Conservation (phyloP, 2,113 vertebrate genomes). For the Channa maculata region DNA sequence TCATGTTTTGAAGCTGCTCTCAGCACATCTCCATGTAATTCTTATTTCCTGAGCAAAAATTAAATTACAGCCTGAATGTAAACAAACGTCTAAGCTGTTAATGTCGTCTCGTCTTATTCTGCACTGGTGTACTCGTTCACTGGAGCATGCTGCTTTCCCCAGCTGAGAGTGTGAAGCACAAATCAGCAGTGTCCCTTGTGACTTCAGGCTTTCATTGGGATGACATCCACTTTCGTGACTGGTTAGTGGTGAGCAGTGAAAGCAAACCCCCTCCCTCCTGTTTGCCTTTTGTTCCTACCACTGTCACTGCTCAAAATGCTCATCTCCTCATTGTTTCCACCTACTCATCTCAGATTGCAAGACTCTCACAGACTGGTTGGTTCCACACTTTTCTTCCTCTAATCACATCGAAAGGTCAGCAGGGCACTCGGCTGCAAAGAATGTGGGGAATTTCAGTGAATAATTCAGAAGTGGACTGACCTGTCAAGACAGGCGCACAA, state of each 20-base stretch:
- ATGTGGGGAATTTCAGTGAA: slow-evolving; percentile 53
- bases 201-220: slow-evolving; percentile 18
- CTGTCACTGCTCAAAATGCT: slow-evolving; percentile 35
- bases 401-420: slow-evolving; percentile 62
- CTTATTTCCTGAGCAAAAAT: slow-evolving; percentile 3
- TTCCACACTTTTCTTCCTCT: slow-evolving; percentile 52
- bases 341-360: slow-evolving; percentile 38
- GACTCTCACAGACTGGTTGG: slow-evolving; percentile 40
- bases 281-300: slow-evolving; percentile 27
- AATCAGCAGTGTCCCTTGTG: slow-evolving; percentile 24
- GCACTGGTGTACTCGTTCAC: slow-evolving; percentile 18
- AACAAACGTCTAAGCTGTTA: slow-evolving; percentile 29
- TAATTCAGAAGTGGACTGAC: slow-evolving; percentile 56
- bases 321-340: slow-evolving; percentile 26
- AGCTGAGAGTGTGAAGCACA: slow-evolving; percentile 20
- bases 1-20: background rate
- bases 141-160: slow-evolving; percentile 19
- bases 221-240: slow-evolving; percentile 34
- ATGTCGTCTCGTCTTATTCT: slow-evolving; percentile 23
- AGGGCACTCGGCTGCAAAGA: slow-evolving; percentile 28
- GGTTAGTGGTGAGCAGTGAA: slow-evolving; percentile 25
- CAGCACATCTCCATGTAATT: background rate
- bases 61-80: slow-evolving; percentile 22
- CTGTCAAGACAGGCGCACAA: slow-evolving; percentile 8
- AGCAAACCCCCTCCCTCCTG: slow-evolving; percentile 17